phyloP scores from a whole-genome alignment of 2,113 vertebrate genomes.

The Archilochus colubris region DNA sequence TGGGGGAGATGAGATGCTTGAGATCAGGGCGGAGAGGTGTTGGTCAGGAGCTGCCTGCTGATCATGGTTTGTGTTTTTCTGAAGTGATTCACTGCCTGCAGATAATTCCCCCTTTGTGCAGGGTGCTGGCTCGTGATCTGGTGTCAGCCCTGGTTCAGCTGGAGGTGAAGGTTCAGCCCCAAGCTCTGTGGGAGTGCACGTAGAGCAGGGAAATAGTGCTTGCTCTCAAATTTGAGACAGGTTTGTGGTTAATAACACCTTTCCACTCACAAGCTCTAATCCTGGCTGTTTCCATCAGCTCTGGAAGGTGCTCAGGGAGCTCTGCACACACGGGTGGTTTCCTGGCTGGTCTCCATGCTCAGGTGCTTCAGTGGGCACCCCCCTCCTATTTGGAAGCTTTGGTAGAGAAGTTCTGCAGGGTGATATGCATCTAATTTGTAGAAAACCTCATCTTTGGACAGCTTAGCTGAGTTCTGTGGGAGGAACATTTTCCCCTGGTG shows the following conservation, averaged over 20 bases:
- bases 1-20: not conserved
- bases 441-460: not conserved
- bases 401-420: not conserved
- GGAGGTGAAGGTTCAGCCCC: not conserved
- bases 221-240: not conserved
- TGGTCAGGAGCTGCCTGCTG: not conserved
- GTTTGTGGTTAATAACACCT: fast-evolving
- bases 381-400: not conserved
- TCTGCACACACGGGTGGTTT: not conserved
- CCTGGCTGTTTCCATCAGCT: not conserved
- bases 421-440: fast-evolving
- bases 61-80: not conserved
- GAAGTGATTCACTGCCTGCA: not conserved
- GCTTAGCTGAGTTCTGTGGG: not conserved
- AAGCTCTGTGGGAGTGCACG: fast-evolving
- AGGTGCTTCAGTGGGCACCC: not conserved
- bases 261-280: not conserved
- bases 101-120: not conserved
- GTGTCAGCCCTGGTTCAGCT: not conserved
- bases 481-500: not conserved
- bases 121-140: not conserved
- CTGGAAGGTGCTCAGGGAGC: not conserved
- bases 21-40: not conserved
- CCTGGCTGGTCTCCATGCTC: not conserved
- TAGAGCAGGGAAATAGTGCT: not conserved